Evolutionary conservation across 2,113 vertebrate genomes (phyloP).

Genomic region (Hydrolagus affinis): DNA sequence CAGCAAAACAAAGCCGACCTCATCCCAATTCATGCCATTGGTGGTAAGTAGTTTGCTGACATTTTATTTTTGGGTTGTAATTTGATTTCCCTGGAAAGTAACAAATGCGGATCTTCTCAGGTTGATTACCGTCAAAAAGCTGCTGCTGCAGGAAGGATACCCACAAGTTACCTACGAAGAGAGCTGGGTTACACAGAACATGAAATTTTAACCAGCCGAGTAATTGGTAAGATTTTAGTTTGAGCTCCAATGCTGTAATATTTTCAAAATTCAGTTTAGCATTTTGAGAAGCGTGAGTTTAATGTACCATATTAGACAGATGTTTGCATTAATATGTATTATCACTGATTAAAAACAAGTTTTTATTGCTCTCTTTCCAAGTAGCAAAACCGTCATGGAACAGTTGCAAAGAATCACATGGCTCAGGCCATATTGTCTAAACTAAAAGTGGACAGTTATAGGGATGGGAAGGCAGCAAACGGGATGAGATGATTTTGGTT

Average conservation of each 20-base stretch:
- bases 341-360: too few relatives aligned
- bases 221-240: constrained; percentile 70
- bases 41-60: constrained; percentile 65
- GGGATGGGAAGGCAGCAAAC: background rate
- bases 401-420: too few relatives aligned
- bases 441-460: background rate
- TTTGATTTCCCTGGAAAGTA: constrained; percentile 31
- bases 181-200: constrained; percentile 80
- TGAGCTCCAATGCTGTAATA: constrained; percentile 12
- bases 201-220: constrained; percentile 90
- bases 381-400: background rate
- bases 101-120: constrained; percentile 48
- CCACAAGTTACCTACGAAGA: constrained; percentile 88
- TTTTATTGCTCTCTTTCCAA: background rate
- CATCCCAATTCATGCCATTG: constrained; percentile 86
- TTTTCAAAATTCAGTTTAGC: background rate
- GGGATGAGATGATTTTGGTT: background rate
- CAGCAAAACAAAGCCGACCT: constrained; percentile 83
- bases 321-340: background rate
- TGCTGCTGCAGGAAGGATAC: constrained; percentile 91
- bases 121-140: constrained; percentile 96
- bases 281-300: background rate
- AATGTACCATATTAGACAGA: background rate
- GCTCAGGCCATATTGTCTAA: background rate
- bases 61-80: background rate